Conservation (phyloP, 2,797 vertebrate species). For the Phrynocephalus vlangalii region DNA sequence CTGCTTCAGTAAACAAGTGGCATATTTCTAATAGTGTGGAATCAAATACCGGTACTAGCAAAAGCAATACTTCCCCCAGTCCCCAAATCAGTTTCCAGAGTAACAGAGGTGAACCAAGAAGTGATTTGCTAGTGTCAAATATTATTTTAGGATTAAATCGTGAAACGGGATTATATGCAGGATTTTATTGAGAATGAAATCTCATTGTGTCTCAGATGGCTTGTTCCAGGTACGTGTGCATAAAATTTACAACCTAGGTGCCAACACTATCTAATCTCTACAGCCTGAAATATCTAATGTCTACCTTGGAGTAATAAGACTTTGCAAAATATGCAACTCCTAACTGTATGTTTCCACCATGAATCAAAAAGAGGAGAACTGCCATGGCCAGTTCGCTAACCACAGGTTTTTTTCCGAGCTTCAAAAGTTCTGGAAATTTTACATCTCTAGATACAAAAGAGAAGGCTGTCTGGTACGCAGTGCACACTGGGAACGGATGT, state of each 20-base stretch:
- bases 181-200: neutral
- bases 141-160: conserved; percentile 6
- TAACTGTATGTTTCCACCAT: neutral
- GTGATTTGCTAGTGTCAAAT: neutral
- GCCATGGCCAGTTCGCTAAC: neutral
- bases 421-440: too few relatives aligned
- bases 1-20: neutral
- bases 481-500: too few relatives aligned
- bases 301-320: conserved; percentile 14
- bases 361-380: neutral
- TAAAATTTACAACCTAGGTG: neutral
- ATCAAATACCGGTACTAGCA: neutral
- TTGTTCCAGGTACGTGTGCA: neutral
- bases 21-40: neutral
- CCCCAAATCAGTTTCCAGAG: neutral
- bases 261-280: too few relatives aligned
- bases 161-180: neutral
- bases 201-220: neutral
- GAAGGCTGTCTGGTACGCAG: too few relatives aligned
- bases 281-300: neutral
- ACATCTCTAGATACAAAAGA: too few relatives aligned
- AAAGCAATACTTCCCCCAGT: neutral
- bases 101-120: neutral
- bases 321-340: neutral
- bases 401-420: too few relatives aligned